Evolutionary conservation across 2,797 vertebrate species (phyloP).

Genomic region (Paguma larvata): DNA sequence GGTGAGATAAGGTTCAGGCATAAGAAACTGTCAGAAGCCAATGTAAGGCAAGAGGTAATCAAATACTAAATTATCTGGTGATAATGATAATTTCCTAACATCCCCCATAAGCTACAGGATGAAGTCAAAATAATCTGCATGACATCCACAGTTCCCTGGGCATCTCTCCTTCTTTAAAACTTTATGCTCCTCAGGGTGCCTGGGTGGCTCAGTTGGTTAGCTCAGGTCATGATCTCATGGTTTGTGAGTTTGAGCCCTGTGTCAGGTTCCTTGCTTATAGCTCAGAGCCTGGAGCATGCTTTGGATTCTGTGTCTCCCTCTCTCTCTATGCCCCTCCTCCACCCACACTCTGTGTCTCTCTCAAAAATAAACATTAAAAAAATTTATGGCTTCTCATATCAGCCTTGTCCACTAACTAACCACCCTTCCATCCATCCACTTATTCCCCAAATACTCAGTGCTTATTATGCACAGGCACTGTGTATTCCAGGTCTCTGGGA

Average conservation of each 20-base stretch:
- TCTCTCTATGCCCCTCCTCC: too few species aligned
- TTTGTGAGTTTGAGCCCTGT: too few species aligned
- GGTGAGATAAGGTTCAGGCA: slow-evolving; percentile 18
- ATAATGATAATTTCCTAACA: neutral
- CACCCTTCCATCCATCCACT: neutral
- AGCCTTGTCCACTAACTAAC: neutral
- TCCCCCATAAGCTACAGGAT: neutral
- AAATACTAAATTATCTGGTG: neutral
- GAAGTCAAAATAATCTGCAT: neutral
- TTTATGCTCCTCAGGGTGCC: neutral
- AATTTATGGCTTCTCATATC: neutral
- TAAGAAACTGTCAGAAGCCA: slow-evolving; percentile 43
- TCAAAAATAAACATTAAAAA: too few species aligned
- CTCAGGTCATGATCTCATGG: too few species aligned
- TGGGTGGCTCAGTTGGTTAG: too few species aligned
- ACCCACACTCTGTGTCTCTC: too few species aligned
- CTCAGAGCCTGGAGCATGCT: too few species aligned
- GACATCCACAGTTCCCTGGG: neutral
- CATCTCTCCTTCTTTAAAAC: neutral
- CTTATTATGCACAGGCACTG: neutral
- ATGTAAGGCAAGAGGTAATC: neutral
- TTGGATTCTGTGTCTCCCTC: too few species aligned
- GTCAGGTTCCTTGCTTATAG: too few species aligned
- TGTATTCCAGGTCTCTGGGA: neutral
- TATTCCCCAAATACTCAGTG: neutral